Evolutionary conservation across 1,140 invertebrate species (phyloP).

Genomic region (Neomicropteryx cornuta): DNA sequence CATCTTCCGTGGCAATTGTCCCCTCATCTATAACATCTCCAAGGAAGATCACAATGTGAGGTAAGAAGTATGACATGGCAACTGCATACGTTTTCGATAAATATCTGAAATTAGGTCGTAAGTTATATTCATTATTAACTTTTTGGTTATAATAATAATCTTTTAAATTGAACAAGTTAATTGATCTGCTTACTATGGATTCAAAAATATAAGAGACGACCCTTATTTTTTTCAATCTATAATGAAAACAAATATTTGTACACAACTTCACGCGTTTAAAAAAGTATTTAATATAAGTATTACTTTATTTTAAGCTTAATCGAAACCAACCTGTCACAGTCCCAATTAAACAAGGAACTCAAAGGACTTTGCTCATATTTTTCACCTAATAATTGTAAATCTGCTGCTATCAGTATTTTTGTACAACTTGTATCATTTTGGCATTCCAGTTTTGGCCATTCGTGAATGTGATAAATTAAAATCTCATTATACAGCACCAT

Average conservation of each 20-base stretch:
- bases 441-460: conserved; percentile 44
- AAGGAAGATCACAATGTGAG: conserved; percentile 69
- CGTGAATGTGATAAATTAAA: conserved; percentile 40
- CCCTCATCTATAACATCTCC: conserved; percentile 86
- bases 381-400: conserved; percentile 83
- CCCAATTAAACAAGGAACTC: conserved; percentile 54
- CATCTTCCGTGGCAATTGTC: conserved; percentile 49
- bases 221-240: too few species aligned
- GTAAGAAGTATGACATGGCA: conserved; percentile 53
- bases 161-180: too few species aligned
- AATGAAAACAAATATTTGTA: too few species aligned
- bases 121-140: too few species aligned
- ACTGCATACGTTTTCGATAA: conserved; percentile 58
- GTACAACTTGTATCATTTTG: conserved; percentile 41
- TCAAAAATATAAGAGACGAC: too few species aligned
- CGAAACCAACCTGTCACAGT: conserved; percentile 66
- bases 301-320: too few species aligned
- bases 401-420: conserved; percentile 74
- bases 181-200: too few species aligned
- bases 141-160: too few species aligned
- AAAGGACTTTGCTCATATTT: conserved; percentile 49
- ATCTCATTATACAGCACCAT: conserved; percentile 45
- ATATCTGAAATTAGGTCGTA: conserved; percentile 48
- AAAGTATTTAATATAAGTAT: too few species aligned
- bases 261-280: too few species aligned